Base-by-base conservation (phyloP, 2,113 vertebrate genomes). In the Papio anubis region DNA sequence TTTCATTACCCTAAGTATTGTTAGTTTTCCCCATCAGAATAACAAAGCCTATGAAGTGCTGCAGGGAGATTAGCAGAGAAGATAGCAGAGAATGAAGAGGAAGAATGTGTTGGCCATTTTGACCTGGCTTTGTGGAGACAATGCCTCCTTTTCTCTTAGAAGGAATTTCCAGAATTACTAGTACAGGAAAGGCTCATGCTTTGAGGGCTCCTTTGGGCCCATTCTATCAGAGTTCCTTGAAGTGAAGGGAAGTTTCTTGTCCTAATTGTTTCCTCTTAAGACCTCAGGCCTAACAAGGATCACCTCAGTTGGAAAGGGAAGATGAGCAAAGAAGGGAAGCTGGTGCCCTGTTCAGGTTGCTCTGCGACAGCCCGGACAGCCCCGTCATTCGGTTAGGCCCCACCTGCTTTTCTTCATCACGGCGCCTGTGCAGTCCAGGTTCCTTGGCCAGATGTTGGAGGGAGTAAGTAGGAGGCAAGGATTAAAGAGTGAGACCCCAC, bases 341-440 rank as follows among this genome's bases (percentile, higher is more conserved):
- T 0, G 5, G 50, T 0, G 3, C 78, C 57, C 1, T 17, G 50
- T 20, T 43, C n/a, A 17, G 1, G 16, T 21, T 8, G 5, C 13
- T 75, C 16, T 52, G 4, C 10, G 4, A 1, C 13, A 6, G 23
- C 0, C 2, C 9, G 1, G 0, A 1, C 13, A 6, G 23, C 0
- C 2, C 9, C 1, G 0, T 27, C 1, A 5, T 75, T 48, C 76
- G 13, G 1, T 9, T 8, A 8, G 8, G 7, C 3, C 3, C 8
- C 20, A 21, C 23, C 14, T 2, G 6, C 57, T 40, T 17, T n/a
- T n/a, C 52, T 20, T 66, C 48, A 30, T 83, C 75, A 57, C 9
- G 48, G 38, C 2, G 23, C 20, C 40, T 35, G 17, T 16, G 23
- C 3, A 10, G 48, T 50, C 8, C 18, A 59, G 21, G 35, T n/a